A percentile compares a stretch with the other conserved stretches of the same genome.
Conservation (phyloP, 2,113 vertebrate genomes). For the Tyto alba region DNA sequence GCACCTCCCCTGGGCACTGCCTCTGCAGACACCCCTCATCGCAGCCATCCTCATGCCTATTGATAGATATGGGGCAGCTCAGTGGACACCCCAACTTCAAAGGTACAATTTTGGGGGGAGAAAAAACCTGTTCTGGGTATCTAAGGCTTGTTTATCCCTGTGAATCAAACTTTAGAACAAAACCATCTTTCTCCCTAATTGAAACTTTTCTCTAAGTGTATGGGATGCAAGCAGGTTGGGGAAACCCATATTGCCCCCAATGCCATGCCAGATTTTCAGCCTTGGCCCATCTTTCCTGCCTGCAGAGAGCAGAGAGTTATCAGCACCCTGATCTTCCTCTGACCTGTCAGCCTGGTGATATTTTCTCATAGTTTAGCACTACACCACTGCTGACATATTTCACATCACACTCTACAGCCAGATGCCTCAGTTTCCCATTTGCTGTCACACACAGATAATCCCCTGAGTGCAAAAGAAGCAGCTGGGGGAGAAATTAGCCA, state of each 20-base stretch:
- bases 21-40: background rate
- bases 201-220: background rate
- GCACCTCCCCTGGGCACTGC: background rate
- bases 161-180: background rate
- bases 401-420: background rate
- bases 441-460: background rate
- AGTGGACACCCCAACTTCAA: background rate
- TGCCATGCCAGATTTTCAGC: background rate
- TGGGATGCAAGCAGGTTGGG: background rate
- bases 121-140: background rate
- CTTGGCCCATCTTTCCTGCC: fast-evolving
- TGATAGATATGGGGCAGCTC: background rate
- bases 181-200: background rate
- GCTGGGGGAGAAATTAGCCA: background rate
- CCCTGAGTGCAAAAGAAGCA: too few relatives aligned
- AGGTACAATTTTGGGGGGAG: fast-evolving
- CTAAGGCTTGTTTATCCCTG: background rate
- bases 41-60: background rate
- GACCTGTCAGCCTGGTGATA: background rate
- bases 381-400: background rate
- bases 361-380: background rate
- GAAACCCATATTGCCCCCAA: background rate
- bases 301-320: background rate
- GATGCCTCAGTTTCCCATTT: background rate
- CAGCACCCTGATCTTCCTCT: background rate